These are phyloP conservation scores for Charadrius vociferus DNA, from an alignment of 2,113 vertebrate species.

Conservation along the genomic window DNA sequence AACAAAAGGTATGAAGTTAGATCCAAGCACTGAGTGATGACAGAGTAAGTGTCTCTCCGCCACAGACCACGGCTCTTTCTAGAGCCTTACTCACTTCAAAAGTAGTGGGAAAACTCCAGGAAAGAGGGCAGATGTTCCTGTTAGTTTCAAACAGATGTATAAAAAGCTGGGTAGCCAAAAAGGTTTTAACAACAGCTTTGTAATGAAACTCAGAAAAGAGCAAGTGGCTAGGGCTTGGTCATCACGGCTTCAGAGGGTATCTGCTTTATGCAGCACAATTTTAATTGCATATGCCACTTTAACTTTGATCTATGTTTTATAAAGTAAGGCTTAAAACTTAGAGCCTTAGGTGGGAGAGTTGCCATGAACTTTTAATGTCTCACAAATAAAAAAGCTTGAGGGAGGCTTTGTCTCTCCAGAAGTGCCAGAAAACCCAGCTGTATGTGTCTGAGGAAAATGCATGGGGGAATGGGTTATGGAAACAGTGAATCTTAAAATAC, in stretches of 20 bases:
- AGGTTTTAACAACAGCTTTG: background rate
- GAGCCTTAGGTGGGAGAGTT: background rate
- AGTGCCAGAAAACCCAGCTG: background rate
- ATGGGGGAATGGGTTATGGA: background rate
- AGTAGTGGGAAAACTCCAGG: background rate
- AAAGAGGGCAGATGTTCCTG: background rate
- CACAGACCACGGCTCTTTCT: background rate
- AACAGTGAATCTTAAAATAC: background rate
- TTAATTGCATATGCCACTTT: background rate
- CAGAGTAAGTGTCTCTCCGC: slow-evolving; percentile 44
- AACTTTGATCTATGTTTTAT: background rate
- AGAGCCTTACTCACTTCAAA: slow-evolving; percentile 21
- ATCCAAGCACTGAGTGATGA: slow-evolving; percentile 52
- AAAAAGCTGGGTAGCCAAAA: background rate
- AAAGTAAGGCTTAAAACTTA: slow-evolving; percentile 11
- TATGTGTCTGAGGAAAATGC: background rate
- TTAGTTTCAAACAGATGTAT: background rate
- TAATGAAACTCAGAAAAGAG: background rate
- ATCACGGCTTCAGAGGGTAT: background rate
- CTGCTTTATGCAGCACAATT: background rate
- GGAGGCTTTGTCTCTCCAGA: background rate
- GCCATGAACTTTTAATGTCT: background rate
- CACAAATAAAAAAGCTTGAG: background rate
- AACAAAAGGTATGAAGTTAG: slow-evolving; percentile 56
- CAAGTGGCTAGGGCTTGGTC: background rate